Conservation (phyloP, 2,113 vertebrate species). For the Circaetus cinerascens region DNA sequence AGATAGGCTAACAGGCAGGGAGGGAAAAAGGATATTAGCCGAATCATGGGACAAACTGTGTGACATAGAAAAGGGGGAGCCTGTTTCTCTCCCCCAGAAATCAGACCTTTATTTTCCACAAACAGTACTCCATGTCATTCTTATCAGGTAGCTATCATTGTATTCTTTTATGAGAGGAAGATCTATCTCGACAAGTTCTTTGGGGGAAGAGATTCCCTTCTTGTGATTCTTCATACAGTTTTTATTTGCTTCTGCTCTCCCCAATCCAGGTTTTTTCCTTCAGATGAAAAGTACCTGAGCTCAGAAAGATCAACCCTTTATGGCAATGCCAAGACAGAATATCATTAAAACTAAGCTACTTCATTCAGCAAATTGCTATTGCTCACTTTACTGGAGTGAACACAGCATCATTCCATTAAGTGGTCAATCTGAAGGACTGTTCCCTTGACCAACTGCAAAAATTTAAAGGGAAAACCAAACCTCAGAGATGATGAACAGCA, state of each 20-base stretch:
- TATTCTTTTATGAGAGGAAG: background rate
- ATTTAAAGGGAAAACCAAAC: background rate
- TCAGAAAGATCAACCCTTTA: background rate
- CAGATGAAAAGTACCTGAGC: background rate
- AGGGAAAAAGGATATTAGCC: background rate
- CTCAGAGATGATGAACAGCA: background rate
- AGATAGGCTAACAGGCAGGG: background rate
- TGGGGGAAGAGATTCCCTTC: background rate
- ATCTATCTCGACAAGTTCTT: background rate
- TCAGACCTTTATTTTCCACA: background rate
- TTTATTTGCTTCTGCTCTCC: background rate
- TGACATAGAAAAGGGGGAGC: background rate
- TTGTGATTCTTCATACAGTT: background rate
- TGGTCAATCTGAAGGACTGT: background rate
- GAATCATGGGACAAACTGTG: background rate
- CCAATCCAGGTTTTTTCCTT: background rate
- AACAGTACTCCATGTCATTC: background rate
- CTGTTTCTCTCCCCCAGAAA: background rate
- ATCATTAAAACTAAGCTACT: background rate
- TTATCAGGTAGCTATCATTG: background rate
- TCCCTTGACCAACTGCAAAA: background rate
- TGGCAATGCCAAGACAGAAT: background rate
- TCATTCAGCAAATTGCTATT: background rate
- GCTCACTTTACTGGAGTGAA: background rate
- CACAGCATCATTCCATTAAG: background rate